Evolutionary conservation across 1,140 invertebrate genomes (phyloP), one percentile per base, ranked within the genome.

Genomic region (Polypedilum vanderplanki): DNA sequence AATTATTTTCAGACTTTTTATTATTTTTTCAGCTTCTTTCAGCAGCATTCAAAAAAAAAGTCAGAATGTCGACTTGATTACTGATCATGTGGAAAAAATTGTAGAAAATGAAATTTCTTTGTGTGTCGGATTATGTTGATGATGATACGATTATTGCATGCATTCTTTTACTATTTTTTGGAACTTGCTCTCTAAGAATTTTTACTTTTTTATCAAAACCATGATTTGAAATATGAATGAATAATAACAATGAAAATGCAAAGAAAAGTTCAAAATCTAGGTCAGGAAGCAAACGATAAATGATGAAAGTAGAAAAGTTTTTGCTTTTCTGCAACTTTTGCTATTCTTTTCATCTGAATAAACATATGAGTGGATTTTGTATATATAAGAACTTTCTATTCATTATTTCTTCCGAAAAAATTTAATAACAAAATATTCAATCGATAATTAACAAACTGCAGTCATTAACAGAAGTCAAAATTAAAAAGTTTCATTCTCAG

Each of bases 1-100:
- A 57, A 57, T 57, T 57, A 57, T 57, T 57, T 57, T 57, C 46
- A 57, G 46, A 57, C 46, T 57, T 57, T 46, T 46, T 46, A 12
- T 57, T 15, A 15, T 57, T 57, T 12, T 57, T 15, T 57, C n/a
- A 8, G 8, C 15, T 46, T 46, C 9, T 7, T n/a, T 57, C 4
- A 12, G 12, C 46, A n/a, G 12, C 46, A 15, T 3, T 15, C 46
- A n/a, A 15, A 57, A 4, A 4, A n/a, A n/a, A 33, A 33, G 24
- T 33, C 24, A 57, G 12, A 57, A 57, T 57, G 46, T 57, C 46
- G 46, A 57, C 12, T 57, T 57, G 46, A 57, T 57, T 57, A 57
- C 46, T n/a, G n/a, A 57, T 57, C 46, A 57, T 57, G 46, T 57
- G 46, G 46, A 57, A 57, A 15, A 57, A 57, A 57, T 57, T 57